Evolutionary conservation across 2,888 invertebrate genomes (phyloP).

Genomic region (Drosophila longiperda): DNA sequence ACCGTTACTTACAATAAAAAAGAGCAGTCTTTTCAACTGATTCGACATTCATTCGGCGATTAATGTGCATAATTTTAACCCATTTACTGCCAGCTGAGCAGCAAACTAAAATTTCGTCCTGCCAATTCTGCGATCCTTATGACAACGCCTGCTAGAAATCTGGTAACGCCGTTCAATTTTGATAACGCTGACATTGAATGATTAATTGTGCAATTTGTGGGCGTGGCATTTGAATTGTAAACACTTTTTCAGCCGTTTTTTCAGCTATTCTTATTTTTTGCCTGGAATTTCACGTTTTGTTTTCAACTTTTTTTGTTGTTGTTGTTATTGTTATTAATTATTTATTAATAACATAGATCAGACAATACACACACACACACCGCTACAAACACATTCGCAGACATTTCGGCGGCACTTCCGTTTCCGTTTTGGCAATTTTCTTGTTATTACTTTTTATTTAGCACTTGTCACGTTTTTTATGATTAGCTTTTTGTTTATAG

Average conservation of each 20-base stretch:
- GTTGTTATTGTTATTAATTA: slow-evolving; percentile 7
- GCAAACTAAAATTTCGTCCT: slow-evolving; percentile 67
- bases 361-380: slow-evolving; percentile 17
- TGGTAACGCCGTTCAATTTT: slow-evolving; percentile 12
- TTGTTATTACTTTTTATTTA: slow-evolving; percentile 3
- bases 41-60: slow-evolving; percentile 85
- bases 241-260: neutral
- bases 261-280: neutral
- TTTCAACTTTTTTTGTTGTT: slow-evolving; percentile 3
- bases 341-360: slow-evolving; percentile 16
- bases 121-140: slow-evolving; percentile 20
- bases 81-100: slow-evolving; percentile 81
- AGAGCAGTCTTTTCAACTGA: slow-evolving; percentile 85
- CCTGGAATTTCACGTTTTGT: slow-evolving; percentile 4
- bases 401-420: slow-evolving; percentile 45
- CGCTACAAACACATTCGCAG: slow-evolving; percentile 25
- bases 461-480: slow-evolving; percentile 41
- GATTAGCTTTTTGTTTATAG: slow-evolving; percentile 17
- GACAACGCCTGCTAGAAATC: slow-evolving; percentile 18
- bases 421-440: slow-evolving; percentile 39
- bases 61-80: slow-evolving; percentile 84
- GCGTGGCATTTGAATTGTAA: slow-evolving; percentile 16
- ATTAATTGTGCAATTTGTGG: slow-evolving; percentile 22
- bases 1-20: slow-evolving; percentile 84
- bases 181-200: slow-evolving; percentile 51